Base-by-base conservation (phyloP, 2,113 vertebrate genomes). In the Pelodiscus sinensis region DNA sequence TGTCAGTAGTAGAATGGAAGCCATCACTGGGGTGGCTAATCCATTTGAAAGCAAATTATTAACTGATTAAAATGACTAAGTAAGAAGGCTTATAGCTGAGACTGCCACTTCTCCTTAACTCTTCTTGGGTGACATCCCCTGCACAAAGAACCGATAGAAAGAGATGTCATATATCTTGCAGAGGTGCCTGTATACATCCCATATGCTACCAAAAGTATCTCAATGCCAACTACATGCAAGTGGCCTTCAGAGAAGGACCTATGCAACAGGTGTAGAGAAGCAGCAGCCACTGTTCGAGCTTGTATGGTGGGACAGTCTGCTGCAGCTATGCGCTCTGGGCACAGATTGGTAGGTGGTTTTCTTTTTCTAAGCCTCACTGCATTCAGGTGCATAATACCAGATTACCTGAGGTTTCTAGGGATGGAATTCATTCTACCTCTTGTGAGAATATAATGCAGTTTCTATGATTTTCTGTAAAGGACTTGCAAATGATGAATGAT, bases 121-220 rank as follows among this genome's bases (percentile, higher is more conserved):
- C 54, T 50, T 75, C 54, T 77, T 44, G 13, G 56, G 25, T 57
- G 35, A 24, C 29, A 56, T 27, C 22, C 55, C 18, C 14, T 82
- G 14, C 3, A 10, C 73, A 65, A 38, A 0, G 0, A 19, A 84
- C 8, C 13, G 35, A 15, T 12, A 5, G n/a, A 44, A 18, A 13
- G n/a, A 31, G 11, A 2, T 1, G 27, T n/a, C 2, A 2, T 11
- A 38, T 55, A 19, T 7, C 2, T 51, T 22, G 1, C n/a, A 44
- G 19, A 4, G 11, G 15, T 25, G 27, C 22, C 65, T 52, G 4
- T 10, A n/a, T 10, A 54, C 55, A 2, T 31, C 22, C 38, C 0
- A 0, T 0, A 0, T 3, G 9, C 21, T 8, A 22, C 2, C 29
- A 25, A 8, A 3, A 84, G 6, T 50, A 2, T 65, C 38, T 75